Evolutionary conservation across 2,113 vertebrate genomes (phyloP).

Genomic region (Carlito syrichta): DNA sequence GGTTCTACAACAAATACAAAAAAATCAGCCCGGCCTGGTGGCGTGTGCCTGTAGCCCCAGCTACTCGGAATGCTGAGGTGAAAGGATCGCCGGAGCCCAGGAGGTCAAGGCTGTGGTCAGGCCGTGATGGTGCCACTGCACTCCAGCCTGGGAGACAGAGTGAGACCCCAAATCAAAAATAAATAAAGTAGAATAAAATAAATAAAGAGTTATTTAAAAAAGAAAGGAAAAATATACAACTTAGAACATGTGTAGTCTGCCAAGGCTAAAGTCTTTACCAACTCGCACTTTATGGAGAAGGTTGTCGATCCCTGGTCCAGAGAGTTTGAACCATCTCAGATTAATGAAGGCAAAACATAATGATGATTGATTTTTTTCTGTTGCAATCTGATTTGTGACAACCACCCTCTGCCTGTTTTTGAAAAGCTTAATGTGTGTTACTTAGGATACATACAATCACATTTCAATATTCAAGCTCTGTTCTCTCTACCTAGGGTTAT

Average conservation of each 20-base stretch:
- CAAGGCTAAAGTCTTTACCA: background rate
- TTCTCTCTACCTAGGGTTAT: background rate
- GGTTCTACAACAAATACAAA: too few relatives aligned
- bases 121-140: too few relatives aligned
- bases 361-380: background rate
- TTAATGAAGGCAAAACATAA: background rate
- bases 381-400: conserved; percentile 1
- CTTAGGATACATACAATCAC: background rate
- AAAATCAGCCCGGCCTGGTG: too few relatives aligned
- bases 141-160: too few relatives aligned
- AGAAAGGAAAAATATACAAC: background rate
- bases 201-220: background rate
- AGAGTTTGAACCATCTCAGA: background rate
- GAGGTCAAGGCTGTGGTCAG: too few relatives aligned
- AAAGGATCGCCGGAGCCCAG: too few relatives aligned
- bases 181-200: too few relatives aligned
- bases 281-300: background rate
- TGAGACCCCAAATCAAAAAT: too few relatives aligned
- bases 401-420: background rate
- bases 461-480: conserved; percentile 3
- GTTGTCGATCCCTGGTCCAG: background rate
- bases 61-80: too few relatives aligned
- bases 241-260: background rate
- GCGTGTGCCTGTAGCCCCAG: too few relatives aligned
- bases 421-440: background rate